Conservation (phyloP, 92 coral and sea anemone species). For the Plumapathes pennacea region DNA sequence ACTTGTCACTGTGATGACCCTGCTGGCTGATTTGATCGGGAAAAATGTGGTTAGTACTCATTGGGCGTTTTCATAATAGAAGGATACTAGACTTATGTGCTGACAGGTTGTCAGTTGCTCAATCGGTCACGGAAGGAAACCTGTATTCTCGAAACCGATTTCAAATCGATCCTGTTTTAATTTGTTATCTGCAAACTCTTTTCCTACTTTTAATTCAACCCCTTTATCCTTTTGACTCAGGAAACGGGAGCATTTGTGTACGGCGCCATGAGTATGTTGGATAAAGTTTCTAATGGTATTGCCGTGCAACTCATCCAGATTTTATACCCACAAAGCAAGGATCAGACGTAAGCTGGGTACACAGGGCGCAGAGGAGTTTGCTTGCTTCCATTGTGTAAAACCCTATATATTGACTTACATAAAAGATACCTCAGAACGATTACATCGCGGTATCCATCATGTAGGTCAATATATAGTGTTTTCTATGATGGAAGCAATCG, state of each 20-base stretch:
- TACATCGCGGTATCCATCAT: too few species aligned
- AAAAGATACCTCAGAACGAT: too few species aligned
- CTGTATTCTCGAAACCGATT: background rate
- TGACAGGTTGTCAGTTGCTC: background rate
- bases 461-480: too few species aligned
- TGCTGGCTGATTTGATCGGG: constrained; percentile 90
- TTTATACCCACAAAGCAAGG: constrained; percentile 55
- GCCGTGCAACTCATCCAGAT: constrained; percentile 80
- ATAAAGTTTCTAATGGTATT: constrained; percentile 88
- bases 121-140: background rate
- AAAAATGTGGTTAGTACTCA: constrained; percentile 83
- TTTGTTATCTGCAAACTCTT: too few species aligned
- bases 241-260: constrained; percentile 96
- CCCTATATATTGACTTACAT: too few species aligned
- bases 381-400: too few species aligned
- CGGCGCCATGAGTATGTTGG: constrained; percentile 95
- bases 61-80: background rate
- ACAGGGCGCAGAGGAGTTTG: too few species aligned
- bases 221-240: constrained; percentile 19
- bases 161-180: too few species aligned
- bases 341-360: constrained; percentile 13
- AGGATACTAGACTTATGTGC: background rate
- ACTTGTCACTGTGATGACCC: constrained; percentile 87
- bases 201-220: background rate
- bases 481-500: too few species aligned